Conservation (phyloP, 2,888 invertebrate genomes). For the Volucella bombylans region DNA sequence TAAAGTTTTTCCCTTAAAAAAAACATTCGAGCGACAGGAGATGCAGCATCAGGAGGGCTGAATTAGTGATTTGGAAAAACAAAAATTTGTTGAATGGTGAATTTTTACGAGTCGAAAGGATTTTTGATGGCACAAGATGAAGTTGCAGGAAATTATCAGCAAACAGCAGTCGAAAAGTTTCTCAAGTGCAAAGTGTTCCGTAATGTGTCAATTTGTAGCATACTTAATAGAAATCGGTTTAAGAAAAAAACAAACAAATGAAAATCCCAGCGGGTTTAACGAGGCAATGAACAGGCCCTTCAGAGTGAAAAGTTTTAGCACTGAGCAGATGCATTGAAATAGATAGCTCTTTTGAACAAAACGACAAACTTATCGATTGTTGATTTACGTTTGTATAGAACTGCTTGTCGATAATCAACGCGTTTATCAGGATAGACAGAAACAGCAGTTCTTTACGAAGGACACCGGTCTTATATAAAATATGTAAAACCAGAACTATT, state of each 20-base stretch:
- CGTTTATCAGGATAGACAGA: no score
- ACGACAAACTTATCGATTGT: no score
- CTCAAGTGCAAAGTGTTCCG: slow-evolving; percentile 31
- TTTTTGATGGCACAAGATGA: slow-evolving; percentile 38
- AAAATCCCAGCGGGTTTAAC: neutral
- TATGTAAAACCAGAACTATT: no score
- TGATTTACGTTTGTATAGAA: no score
- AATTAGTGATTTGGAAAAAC: slow-evolving; percentile 61
- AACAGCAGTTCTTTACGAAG: no score
- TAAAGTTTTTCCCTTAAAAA: slow-evolving; percentile 57
- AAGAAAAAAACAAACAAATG: neutral
- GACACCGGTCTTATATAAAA: no score
- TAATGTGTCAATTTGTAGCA: slow-evolving; percentile 55
- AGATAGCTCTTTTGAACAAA: no score
- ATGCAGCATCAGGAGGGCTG: slow-evolving; percentile 19
- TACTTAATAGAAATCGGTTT: slow-evolving; percentile 23
- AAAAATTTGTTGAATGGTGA: slow-evolving; percentile 64
- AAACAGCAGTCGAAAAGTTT: slow-evolving; percentile 45
- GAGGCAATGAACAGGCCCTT: neutral
- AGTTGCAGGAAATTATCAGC: slow-evolving; percentile 57
- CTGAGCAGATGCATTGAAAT: neutral
- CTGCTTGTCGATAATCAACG: no score
- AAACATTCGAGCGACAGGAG: slow-evolving; percentile 11
- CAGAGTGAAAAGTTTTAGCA: slow-evolving; percentile 6
- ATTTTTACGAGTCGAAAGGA: slow-evolving; percentile 26